These are phyloP conservation scores for Loris lydekkerianus DNA, from an alignment of 2,797 vertebrate species.

Conservation along the genomic window DNA sequence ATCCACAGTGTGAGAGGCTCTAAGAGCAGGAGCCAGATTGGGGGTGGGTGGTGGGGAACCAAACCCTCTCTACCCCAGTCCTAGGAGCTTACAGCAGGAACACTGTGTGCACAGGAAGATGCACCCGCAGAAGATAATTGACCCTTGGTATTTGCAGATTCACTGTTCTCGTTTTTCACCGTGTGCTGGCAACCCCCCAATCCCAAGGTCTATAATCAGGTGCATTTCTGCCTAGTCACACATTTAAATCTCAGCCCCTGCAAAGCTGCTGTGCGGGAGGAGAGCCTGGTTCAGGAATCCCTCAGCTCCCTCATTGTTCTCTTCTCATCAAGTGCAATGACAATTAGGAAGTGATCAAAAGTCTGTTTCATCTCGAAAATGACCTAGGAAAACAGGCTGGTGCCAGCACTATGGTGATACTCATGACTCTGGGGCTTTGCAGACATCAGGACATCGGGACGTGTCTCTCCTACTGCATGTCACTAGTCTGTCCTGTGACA, in stretches of 20 bases:
- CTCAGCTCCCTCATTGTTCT: background rate
- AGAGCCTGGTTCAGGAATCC: background rate
- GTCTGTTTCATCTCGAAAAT: background rate
- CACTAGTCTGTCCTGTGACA: background rate
- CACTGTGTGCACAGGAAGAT: background rate
- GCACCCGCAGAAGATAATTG: background rate
- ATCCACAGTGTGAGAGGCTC: background rate
- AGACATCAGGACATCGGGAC: background rate
- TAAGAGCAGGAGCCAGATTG: background rate
- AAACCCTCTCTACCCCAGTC: background rate
- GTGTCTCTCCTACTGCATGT: rapidly evolving
- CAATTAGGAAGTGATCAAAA: background rate
- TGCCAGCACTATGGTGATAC: rapidly evolving
- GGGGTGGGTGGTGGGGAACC: background rate
- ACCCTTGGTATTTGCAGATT: background rate
- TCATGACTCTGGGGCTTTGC: background rate
- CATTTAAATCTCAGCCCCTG: background rate
- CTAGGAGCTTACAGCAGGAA: background rate
- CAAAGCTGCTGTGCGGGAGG: no score
- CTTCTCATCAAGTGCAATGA: background rate
- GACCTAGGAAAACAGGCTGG: background rate
- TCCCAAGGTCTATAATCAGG: background rate
- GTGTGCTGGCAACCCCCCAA: background rate
- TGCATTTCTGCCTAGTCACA: background rate
- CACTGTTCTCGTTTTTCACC: background rate